Evolutionary conservation across 2,888 invertebrate species (phyloP), one percentile per base, ranked within the genome.

Genomic region (Aquatica leii): DNA sequence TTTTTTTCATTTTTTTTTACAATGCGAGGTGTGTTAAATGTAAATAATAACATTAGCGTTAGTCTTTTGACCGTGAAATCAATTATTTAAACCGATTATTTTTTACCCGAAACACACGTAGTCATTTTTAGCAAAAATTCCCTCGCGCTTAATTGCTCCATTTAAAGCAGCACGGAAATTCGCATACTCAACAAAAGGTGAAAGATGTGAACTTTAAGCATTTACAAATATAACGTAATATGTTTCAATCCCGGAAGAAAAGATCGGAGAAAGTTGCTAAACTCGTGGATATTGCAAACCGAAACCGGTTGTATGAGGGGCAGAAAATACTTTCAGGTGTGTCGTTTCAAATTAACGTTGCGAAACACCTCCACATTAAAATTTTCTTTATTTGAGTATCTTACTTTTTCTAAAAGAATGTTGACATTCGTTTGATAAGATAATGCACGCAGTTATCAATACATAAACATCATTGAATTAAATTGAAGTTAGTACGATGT

Each of bases 1-100:
- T 66, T 67, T 68, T n/a, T 69, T 64, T 68, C 64, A 66, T 66
- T 63, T 65, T 55, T 53, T 58, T 69, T 66, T 67, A 71, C 72
- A 73, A 73, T 73, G 67, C 59, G 65, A 73, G 72, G 72, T 71
- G 72, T 71, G 72, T 73, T 72, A 70, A 46, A 61, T 58, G 57
- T 58, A 61, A 68, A 68, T 64, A 69, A 71, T 67, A 67, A 61
- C 62, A 67, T 64, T 66, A 59, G 66, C 65, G 54, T 69, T 66
- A 68, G 59, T 66, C 69, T 69, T 69, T 69, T 66, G 69, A 68
- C 69, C 69, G 68, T 68, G 69, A 71, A 72, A 70, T 71, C 49
- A 54, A 63, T 63, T 59, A 59, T 63, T 63, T 37, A 63, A 59
- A 63, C 54, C 37, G 18, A 46, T 24, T 24, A 24, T 24, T 2